Evolutionary conservation across 1,140 invertebrate genomes (phyloP).

Genomic region (Drosophila oshimai): DNA sequence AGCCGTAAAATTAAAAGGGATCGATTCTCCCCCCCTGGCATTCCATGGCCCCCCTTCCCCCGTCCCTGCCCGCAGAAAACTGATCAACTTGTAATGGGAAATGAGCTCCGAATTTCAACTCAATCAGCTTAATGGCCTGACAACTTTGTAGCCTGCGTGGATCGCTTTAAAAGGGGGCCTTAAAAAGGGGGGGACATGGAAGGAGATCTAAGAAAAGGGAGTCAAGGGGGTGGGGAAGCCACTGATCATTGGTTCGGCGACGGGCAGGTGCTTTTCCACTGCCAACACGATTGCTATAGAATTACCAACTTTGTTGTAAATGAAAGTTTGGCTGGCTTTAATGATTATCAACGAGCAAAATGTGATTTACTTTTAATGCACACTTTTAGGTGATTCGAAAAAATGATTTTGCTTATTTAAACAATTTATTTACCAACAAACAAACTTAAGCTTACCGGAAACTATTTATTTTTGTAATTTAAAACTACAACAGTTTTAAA

Average conservation of each 20-base stretch:
- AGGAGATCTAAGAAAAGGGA: background rate
- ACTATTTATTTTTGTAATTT: too few species aligned
- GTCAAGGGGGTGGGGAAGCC: background rate
- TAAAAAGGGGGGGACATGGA: background rate
- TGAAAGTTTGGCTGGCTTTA: conserved; percentile 15
- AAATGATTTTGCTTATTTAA: too few species aligned
- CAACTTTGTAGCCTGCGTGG: conserved; percentile 57
- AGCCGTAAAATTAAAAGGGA: conserved; percentile 73
- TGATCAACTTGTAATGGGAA: conserved; percentile 78
- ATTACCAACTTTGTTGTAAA: conserved; percentile 22
- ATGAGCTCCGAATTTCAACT: conserved; percentile 74
- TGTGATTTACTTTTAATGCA: background rate
- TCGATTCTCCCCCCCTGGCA: conserved; percentile 21
- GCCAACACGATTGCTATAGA: conserved; percentile 19
- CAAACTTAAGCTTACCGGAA: too few species aligned
- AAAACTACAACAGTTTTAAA: too few species aligned
- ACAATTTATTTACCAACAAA: too few species aligned
- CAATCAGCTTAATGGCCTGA: conserved; percentile 77
- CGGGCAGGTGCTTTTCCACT: conserved; percentile 33
- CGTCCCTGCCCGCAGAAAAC: conserved; percentile 36
- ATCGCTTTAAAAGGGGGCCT: conserved; percentile 13
- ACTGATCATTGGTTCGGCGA: conserved; percentile 25
- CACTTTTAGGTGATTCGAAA: too few species aligned
- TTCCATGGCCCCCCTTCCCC: background rate
- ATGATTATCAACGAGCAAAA: background rate